A percentile compares a stretch with the other conserved stretches of the same genome.
phyloP scores from a whole-genome alignment of 2,888 invertebrate species.

The Spisula solida region DNA sequence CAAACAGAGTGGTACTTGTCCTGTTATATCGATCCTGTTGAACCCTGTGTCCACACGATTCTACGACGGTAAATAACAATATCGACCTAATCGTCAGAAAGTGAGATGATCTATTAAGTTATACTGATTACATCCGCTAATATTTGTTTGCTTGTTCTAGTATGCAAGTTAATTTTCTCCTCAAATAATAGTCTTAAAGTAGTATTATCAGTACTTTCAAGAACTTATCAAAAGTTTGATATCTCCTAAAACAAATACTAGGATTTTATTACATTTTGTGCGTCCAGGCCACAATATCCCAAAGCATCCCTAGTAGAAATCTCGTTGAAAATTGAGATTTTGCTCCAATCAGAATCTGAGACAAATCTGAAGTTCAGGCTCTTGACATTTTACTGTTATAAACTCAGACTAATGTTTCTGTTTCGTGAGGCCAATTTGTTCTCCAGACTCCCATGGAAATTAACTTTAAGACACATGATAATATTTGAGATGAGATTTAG shows the following conservation, averaged over 20 bases:
- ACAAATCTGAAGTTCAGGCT: too few relatives aligned
- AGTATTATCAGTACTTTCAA: neutral
- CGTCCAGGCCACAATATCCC: neutral
- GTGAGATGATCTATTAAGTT: conserved; percentile 42
- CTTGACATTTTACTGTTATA: too few relatives aligned
- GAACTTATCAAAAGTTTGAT: neutral
- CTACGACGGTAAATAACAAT: conserved; percentile 33
- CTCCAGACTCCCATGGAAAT: too few relatives aligned
- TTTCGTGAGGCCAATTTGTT: too few relatives aligned
- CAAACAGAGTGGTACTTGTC: neutral
- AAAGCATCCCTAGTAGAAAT: too few relatives aligned
- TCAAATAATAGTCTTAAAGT: neutral
- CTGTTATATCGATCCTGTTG: neutral
- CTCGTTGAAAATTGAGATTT: too few relatives aligned
- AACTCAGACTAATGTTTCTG: too few relatives aligned
- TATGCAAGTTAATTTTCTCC: neutral
- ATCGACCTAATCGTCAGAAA: conserved; percentile 38
- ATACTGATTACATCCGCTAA: conserved; percentile 21
- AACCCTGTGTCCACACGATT: conserved; percentile 30
- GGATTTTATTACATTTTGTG: neutral
- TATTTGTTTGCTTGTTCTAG: conserved; percentile 21
- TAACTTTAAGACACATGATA: too few relatives aligned
- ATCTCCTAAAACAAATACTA: neutral
- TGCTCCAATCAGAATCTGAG: too few relatives aligned
- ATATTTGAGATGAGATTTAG: too few relatives aligned